Evolutionary conservation across 2,888 invertebrate species (phyloP).

Genomic region (Cataglyphis altisquamis): DNA sequence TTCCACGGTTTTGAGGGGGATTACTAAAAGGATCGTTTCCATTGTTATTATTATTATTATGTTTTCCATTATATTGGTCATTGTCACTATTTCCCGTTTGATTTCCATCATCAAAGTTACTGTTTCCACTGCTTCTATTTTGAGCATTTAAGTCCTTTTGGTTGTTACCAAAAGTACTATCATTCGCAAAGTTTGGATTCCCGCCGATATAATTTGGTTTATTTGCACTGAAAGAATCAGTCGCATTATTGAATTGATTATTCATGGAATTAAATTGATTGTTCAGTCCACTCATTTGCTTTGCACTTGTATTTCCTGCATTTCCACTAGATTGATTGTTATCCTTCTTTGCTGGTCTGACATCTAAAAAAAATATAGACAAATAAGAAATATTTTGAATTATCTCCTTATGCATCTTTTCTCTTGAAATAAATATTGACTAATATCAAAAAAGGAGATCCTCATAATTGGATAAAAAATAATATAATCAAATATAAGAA

Average conservation of each 20-base stretch:
- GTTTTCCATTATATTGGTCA: constrained; percentile 73
- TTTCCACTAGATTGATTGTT: constrained; percentile 70
- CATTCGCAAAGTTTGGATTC: constrained; percentile 73
- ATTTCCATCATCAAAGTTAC: constrained; percentile 70
- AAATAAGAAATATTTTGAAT: constrained; percentile 3
- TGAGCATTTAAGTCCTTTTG: constrained; percentile 56
- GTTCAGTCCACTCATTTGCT: constrained; percentile 80
- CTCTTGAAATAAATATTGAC: background rate
- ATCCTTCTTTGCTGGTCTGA: constrained; percentile 84
- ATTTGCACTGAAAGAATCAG: constrained; percentile 77
- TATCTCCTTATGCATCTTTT: background rate
- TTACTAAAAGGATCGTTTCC: constrained; percentile 69
- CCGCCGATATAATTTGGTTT: constrained; percentile 77
- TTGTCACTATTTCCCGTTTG: constrained; percentile 70
- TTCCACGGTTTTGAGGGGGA: constrained; percentile 67
- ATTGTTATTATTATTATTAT: constrained; percentile 67
- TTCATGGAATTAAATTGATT: constrained; percentile 75
- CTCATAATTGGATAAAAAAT: background rate
- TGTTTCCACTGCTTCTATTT: constrained; percentile 58
- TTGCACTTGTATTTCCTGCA: constrained; percentile 58
- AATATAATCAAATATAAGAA: background rate
- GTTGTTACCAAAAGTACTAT: constrained; percentile 69
- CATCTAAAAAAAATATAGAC: constrained; percentile 76
- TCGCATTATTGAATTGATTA: constrained; percentile 73
- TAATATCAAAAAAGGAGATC: background rate